phyloP scores from a whole-genome alignment of 1,140 invertebrate species.

The Adelges cooleyi region DNA sequence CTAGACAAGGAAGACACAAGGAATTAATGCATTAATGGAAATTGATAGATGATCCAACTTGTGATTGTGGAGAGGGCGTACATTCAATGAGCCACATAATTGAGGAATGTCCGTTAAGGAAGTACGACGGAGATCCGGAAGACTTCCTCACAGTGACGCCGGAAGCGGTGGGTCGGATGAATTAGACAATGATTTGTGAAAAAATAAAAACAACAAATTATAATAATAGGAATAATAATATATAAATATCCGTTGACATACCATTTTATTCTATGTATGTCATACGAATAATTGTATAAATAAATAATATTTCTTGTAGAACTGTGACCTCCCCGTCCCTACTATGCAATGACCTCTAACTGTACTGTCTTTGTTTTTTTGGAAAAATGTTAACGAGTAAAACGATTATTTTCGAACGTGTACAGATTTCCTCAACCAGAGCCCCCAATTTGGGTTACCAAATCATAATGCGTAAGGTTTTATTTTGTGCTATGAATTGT shows the following conservation, averaged over 20 bases:
- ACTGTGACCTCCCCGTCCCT: no score
- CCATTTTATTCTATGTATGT: neutral
- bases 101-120: neutral
- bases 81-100: neutral
- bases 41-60: neutral
- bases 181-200: neutral
- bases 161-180: neutral
- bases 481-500: no score
- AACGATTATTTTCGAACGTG: no score
- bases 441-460: no score
- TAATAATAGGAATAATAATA: neutral
- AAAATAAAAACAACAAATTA: neutral
- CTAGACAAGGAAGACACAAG: neutral
- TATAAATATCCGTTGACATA: neutral
- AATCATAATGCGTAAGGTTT: no score
- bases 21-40: neutral
- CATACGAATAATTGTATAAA: neutral
- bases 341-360: no score
- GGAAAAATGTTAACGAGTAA: no score
- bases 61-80: neutral
- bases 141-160: neutral
- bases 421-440: no score
- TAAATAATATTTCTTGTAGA: no score
- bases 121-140: neutral
- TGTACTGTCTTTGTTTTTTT: no score